A percentile compares a stretch with the other conserved stretches of the same genome.
These are phyloP conservation scores for Peromyscus leucopus DNA, from an alignment of 2,113 vertebrate species.

Conservation along the genomic window DNA sequence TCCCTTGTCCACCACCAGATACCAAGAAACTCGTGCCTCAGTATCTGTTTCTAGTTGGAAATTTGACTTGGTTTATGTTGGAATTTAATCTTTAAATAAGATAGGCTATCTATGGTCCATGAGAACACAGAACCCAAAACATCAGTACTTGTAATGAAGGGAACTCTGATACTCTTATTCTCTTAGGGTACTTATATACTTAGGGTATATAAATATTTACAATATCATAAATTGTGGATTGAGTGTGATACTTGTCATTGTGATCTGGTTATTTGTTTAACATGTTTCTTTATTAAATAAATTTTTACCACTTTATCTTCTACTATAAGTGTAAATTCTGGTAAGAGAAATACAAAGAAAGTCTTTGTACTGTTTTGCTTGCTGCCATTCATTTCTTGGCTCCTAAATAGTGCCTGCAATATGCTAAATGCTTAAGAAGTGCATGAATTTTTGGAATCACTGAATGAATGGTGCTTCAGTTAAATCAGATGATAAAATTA, in stretches of 20 bases:
- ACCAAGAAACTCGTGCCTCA: neutral
- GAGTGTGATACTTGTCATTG: neutral
- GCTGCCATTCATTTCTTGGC: neutral
- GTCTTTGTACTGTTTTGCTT: neutral
- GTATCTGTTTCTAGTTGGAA: neutral
- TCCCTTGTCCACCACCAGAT: neutral
- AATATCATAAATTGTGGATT: neutral
- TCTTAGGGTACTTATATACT: neutral
- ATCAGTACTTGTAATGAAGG: neutral
- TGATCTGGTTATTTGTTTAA: neutral
- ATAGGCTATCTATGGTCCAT: neutral
- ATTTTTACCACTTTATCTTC: neutral
- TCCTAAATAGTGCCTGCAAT: neutral
- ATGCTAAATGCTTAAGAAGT: constrained; percentile 11
- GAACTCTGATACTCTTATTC: neutral
- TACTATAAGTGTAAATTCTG: neutral
- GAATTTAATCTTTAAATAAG: constrained; percentile 18
- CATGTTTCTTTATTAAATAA: constrained; percentile 10
- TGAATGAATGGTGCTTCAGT: constrained; percentile 18
- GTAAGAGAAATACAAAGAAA: neutral
- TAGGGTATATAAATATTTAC: neutral
- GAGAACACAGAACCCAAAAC: constrained; percentile 22
- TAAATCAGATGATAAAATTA: neutral
- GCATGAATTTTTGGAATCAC: neutral
- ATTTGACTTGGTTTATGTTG: constrained; percentile 6